A percentile compares a stretch with the other conserved stretches of the same genome.
Conservation (phyloP, 2,113 vertebrate species). For the Vimba vimba region DNA sequence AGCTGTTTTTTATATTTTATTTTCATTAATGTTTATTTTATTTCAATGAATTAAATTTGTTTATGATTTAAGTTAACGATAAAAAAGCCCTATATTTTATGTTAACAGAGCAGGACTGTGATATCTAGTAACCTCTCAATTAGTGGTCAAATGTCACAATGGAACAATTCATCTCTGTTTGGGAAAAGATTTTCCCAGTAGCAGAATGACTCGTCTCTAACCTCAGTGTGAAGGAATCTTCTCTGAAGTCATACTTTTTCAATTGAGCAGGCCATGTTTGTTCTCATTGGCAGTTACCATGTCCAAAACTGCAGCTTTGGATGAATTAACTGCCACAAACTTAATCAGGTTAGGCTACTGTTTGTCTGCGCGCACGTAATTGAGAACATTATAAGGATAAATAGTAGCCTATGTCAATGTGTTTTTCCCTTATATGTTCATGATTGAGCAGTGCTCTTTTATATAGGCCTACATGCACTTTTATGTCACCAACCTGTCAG, state of each 20-base stretch:
- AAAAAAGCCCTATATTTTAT: background rate
- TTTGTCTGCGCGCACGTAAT: background rate
- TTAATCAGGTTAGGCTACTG: background rate
- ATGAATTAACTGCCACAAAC: background rate
- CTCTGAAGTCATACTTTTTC: background rate
- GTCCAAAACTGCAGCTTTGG: background rate
- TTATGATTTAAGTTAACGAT: background rate
- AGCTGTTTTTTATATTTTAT: no score
- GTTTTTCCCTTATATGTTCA: background rate
- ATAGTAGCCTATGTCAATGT: background rate
- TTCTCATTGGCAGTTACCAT: background rate
- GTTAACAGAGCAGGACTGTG: background rate
- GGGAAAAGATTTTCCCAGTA: background rate
- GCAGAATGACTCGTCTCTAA: background rate
- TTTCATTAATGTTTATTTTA: background rate
- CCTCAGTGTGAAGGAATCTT: background rate
- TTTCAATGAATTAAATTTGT: background rate
- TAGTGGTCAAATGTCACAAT: background rate
- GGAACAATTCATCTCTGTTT: background rate
- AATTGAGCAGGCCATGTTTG: background rate
- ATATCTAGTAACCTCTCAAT: background rate
- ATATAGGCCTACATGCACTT: background rate
- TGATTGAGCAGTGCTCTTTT: background rate
- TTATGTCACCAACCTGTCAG: constrained; percentile 17
- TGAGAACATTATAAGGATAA: background rate